Conservation (phyloP, 2,797 vertebrate species). For the Syngnathus acus region DNA sequence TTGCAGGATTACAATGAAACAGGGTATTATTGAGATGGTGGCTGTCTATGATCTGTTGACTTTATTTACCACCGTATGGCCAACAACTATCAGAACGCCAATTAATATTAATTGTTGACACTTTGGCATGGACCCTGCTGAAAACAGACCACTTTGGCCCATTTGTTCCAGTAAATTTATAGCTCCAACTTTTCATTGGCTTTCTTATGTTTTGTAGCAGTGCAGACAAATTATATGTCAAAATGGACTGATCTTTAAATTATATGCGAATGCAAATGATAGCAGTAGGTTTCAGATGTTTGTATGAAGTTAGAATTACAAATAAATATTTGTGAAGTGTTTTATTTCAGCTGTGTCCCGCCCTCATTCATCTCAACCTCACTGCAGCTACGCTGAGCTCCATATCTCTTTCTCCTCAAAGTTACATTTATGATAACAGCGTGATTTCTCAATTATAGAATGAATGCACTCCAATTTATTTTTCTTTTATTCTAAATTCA, state of each 20-base stretch:
- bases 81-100: neutral
- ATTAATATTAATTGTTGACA: constrained; percentile 2
- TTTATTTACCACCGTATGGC: neutral
- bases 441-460: no score
- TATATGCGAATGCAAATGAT: neutral
- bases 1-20: neutral
- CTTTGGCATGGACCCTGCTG: neutral
- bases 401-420: no score
- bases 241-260: neutral
- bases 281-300: neutral
- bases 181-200: neutral
- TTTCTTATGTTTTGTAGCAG: neutral
- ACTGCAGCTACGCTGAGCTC: no score
- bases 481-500: no score
- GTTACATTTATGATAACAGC: no score
- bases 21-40: neutral
- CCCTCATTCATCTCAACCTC: no score
- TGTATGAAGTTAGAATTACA: neutral
- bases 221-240: neutral
- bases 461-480: no score
- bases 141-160: neutral
- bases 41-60: neutral
- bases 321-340: neutral
- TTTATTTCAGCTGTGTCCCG: neutral
- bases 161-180: neutral